These are phyloP conservation scores for Elaphurus davidianus DNA, from an alignment of 2,113 vertebrate genomes.

Conservation along the genomic window DNA sequence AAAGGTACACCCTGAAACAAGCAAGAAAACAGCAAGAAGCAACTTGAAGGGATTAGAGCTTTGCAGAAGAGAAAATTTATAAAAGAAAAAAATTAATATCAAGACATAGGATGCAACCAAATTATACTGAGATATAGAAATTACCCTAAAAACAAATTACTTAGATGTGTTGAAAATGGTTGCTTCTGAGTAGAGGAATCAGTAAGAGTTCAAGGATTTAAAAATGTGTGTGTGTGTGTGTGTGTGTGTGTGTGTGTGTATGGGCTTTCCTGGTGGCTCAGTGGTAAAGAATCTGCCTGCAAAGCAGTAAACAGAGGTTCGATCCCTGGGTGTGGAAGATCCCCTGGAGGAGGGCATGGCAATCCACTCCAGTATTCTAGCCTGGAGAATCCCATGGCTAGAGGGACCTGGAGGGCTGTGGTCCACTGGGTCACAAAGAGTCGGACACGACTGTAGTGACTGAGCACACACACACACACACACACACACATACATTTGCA, in stretches of 20 bases:
- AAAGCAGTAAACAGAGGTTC: not conserved
- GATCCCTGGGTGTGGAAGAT: not conserved
- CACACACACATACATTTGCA: rapidly evolving
- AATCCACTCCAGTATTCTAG: not conserved
- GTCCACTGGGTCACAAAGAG: not conserved
- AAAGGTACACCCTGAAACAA: not conserved
- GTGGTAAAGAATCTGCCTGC: not conserved
- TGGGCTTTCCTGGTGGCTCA: not conserved
- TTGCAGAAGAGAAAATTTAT: not conserved
- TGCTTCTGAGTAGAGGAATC: not conserved
- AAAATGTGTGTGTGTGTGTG: not conserved
- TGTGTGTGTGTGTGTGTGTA: not conserved
- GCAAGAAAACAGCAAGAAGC: not conserved
- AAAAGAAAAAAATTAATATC: not conserved
- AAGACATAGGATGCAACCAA: not conserved
- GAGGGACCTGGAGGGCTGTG: not conserved
- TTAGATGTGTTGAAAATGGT: not conserved
- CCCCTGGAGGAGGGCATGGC: not conserved
- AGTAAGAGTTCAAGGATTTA: not conserved
- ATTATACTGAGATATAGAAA: not conserved
- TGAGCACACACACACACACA: not conserved
- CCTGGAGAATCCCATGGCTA: not conserved
- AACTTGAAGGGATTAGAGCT: not conserved
- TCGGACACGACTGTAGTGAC: rapidly evolving
- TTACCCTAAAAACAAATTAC: not conserved